phyloP scores from a whole-genome alignment of 2,797 vertebrate genomes.

The Otus scops region DNA sequence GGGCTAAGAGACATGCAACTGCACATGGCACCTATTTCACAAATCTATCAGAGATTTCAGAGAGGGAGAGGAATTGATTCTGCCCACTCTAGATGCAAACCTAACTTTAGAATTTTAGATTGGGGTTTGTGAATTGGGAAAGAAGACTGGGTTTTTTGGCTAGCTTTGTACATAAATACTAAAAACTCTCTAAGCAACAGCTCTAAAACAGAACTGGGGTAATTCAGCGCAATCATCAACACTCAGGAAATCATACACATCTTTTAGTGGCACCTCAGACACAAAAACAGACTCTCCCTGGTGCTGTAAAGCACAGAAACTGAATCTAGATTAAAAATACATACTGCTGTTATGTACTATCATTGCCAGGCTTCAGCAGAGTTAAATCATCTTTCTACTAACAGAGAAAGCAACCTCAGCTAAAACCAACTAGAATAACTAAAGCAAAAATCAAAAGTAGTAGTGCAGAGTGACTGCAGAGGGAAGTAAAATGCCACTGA shows the following conservation, averaged over 20 bases:
- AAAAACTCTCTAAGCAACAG: slow-evolving; percentile 21
- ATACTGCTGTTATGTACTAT: not conserved
- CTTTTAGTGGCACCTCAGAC: slow-evolving; percentile 59
- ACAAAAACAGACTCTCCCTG: slow-evolving; percentile 24
- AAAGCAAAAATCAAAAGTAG: not conserved
- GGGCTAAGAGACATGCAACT: not conserved
- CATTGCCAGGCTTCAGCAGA: slow-evolving; percentile 1
- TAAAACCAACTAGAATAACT: not conserved
- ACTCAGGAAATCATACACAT: slow-evolving; percentile 44
- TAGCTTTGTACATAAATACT: not conserved
- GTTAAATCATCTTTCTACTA: not conserved
- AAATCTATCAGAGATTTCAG: not conserved
- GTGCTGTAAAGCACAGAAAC: slow-evolving; percentile 24
- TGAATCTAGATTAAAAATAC: slow-evolving; percentile 49
- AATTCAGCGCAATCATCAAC: slow-evolving; percentile 23
- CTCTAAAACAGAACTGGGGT: slow-evolving; percentile 23
- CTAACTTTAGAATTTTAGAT: not conserved
- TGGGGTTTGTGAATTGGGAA: not conserved
- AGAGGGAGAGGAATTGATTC: not conserved
- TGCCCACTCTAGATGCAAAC: not conserved
- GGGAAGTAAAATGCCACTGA: slow-evolving; percentile 9
- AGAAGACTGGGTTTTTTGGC: not conserved
- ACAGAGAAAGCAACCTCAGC: not conserved
- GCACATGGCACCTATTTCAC: not conserved
- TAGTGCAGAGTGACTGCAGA: not conserved